phyloP scores from a whole-genome alignment of 2,797 vertebrate genomes.

The Eupleurogrammus muticus region DNA sequence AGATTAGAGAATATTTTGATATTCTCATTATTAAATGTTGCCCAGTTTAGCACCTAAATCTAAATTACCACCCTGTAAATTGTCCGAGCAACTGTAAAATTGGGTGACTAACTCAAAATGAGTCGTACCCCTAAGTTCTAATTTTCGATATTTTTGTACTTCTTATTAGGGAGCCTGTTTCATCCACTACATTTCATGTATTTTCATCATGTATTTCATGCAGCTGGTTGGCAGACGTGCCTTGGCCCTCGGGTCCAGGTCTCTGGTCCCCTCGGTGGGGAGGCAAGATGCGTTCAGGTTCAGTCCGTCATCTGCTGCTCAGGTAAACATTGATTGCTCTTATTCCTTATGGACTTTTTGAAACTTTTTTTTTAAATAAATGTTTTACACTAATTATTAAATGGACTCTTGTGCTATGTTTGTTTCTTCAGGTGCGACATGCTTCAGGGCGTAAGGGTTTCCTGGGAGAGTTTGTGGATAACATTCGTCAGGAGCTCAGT shows the following conservation, averaged over 20 bases:
- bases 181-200: background rate
- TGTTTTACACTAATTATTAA: background rate
- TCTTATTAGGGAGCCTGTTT: background rate
- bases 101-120: background rate
- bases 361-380: background rate
- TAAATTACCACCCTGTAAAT: background rate
- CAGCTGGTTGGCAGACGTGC: conserved; percentile 77
- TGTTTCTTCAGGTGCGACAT: conserved; percentile 73
- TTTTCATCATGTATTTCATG: too few species aligned
- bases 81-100: background rate
- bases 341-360: background rate
- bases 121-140: background rate
- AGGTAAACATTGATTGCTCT: conserved; percentile 61
- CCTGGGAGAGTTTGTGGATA: conserved; percentile 91
- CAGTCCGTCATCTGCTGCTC: conserved; percentile 60
- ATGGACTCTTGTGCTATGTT: background rate
- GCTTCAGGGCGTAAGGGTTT: conserved; percentile 88
- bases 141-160: background rate
- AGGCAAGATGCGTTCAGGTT: conserved; percentile 63
- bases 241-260: conserved; percentile 75
- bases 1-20: too few species aligned
- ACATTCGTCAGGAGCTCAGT: conserved; percentile 90
- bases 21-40: too few species aligned
- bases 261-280: conserved; percentile 59
- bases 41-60: too few species aligned